These are phyloP conservation scores for Drosophila quinaria DNA, from an alignment of 2,888 invertebrate genomes.

Conservation along the genomic window DNA sequence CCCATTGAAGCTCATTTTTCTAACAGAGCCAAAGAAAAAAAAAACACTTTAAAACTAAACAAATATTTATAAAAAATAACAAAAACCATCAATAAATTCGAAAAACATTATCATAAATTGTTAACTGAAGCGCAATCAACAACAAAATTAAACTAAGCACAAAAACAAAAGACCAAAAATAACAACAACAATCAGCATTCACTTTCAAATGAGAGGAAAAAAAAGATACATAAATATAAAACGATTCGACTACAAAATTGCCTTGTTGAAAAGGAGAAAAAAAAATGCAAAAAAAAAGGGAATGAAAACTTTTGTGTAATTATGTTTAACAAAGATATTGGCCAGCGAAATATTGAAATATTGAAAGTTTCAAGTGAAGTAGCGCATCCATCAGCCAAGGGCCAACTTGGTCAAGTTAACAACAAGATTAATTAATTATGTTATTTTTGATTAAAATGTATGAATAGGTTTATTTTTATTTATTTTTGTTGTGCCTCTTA, in stretches of 20 bases:
- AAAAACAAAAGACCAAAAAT: slow-evolving; percentile 49
- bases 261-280: slow-evolving; percentile 25
- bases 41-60: slow-evolving; percentile 32
- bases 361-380: slow-evolving; percentile 63
- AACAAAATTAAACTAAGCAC: slow-evolving; percentile 42
- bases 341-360: slow-evolving; percentile 43
- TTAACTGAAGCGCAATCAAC: slow-evolving; percentile 70
- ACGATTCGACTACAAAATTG: slow-evolving; percentile 40
- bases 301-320: slow-evolving; percentile 44
- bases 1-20: slow-evolving; percentile 27
- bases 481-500: slow-evolving; percentile 29
- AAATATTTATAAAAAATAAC: slow-evolving; percentile 67
- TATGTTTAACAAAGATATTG: slow-evolving; percentile 62
- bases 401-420: slow-evolving; percentile 45
- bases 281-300: slow-evolving; percentile 27
- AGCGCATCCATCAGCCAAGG: slow-evolving; percentile 38
- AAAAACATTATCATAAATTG: slow-evolving; percentile 67
- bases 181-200: slow-evolving; percentile 47
- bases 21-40: slow-evolving; percentile 26
- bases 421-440: slow-evolving; percentile 64
- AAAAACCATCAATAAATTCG: slow-evolving; percentile 69
- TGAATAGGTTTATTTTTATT: slow-evolving; percentile 3
- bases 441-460: slow-evolving; percentile 36
- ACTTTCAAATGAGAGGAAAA: slow-evolving; percentile 51
- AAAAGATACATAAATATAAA: slow-evolving; percentile 20